Conservation (phyloP, 2,113 vertebrate genomes). For the Capreolus pygargus region DNA sequence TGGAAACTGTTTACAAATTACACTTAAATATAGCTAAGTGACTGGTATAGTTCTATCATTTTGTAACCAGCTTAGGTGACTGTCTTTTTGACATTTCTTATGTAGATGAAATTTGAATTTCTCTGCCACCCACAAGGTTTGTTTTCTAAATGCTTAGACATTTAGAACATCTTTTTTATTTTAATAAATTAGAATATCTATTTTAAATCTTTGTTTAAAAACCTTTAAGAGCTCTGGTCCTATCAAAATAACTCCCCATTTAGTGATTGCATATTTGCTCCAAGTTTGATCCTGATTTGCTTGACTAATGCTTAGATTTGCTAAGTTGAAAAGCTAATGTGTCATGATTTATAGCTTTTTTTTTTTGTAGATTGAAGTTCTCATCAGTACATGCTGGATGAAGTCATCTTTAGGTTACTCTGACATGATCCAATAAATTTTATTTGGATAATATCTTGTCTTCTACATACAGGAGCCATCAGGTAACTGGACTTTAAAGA, state of each 20-base stretch:
- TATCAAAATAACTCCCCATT: too few species aligned
- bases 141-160: background rate
- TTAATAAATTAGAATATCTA: too few species aligned
- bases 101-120: background rate
- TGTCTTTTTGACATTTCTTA: background rate
- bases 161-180: background rate
- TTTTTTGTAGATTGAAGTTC: too few species aligned
- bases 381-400: background rate
- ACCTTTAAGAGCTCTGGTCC: too few species aligned
- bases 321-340: too few species aligned
- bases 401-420: background rate
- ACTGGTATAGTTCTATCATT: background rate
- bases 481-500: background rate
- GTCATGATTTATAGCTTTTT: too few species aligned
- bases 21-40: background rate
- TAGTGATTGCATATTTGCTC: too few species aligned
- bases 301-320: too few species aligned
- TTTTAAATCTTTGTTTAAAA: too few species aligned
- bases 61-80: background rate
- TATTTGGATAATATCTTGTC: background rate
- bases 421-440: too few species aligned
- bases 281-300: too few species aligned
- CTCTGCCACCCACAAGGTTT: background rate
- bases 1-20: background rate
- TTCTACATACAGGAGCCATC: background rate